Evolutionary conservation across 1,140 invertebrate genomes (phyloP).

Genomic region (Drosophila ogumai): DNA sequence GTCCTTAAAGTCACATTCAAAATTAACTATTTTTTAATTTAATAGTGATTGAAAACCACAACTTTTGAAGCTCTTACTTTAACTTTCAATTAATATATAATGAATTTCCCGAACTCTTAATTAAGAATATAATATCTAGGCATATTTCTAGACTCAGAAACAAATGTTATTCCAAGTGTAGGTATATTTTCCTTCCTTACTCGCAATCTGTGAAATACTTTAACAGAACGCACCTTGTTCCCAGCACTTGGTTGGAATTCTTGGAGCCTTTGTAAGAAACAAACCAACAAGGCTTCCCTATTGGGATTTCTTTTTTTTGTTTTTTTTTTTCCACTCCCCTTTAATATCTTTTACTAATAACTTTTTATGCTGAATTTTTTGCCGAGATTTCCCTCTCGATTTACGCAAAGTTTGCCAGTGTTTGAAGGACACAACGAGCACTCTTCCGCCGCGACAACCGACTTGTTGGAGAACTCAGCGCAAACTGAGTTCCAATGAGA

Average conservation of each 20-base stretch:
- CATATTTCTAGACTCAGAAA: background rate
- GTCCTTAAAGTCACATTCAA: background rate
- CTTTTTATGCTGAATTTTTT: conserved; percentile 23
- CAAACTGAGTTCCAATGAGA: conserved; percentile 50
- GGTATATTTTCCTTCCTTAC: background rate
- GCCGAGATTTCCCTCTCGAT: conserved; percentile 11
- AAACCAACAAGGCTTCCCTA: background rate
- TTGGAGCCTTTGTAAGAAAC: background rate
- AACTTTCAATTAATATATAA: background rate
- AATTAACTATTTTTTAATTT: background rate
- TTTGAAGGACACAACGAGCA: conserved; percentile 27
- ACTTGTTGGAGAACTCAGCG: conserved; percentile 57
- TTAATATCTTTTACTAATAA: conserved; percentile 27
- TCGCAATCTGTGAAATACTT: conserved; percentile 9
- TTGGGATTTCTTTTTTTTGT: conserved; percentile 2
- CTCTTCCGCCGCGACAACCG: conserved; percentile 31
- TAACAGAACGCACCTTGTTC: conserved; percentile 42
- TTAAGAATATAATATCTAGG: background rate
- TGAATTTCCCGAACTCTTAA: background rate
- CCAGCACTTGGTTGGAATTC: conserved; percentile 4
- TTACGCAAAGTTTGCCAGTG: conserved; percentile 40
- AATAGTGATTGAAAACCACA: background rate
- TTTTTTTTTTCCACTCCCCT: conserved; percentile 3
- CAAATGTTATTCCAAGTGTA: background rate
- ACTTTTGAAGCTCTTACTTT: too few species aligned